phyloP scores from a whole-genome alignment of 37 sponge, comb jelly and placozoan species.

The Tethya wilhelma region DNA sequence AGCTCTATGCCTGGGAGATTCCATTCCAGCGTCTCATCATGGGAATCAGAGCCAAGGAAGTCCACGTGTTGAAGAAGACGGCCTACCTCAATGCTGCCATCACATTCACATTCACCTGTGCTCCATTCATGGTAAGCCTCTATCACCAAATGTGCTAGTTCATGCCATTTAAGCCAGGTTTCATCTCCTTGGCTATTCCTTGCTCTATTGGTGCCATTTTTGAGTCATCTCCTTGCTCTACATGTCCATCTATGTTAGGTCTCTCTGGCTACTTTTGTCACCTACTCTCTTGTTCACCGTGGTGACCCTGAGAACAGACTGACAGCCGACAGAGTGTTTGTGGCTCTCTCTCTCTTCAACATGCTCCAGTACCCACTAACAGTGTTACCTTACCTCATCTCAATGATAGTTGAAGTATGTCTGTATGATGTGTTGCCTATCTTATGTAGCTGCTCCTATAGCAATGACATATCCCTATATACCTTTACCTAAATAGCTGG shows the following conservation, averaged over 20 bases:
- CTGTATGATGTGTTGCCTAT: no score
- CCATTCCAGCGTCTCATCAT: slow-evolving; percentile 68
- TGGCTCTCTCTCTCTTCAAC: slow-evolving; percentile 96
- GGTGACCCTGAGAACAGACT: slow-evolving; percentile 46
- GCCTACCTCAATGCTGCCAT: slow-evolving; percentile 73
- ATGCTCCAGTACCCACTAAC: slow-evolving; percentile 92
- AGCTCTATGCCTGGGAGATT: slow-evolving; percentile 98
- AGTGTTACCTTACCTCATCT: slow-evolving; percentile 94
- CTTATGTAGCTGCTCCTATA: no score
- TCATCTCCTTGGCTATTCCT: background rate
- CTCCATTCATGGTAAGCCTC: slow-evolving; percentile 93
- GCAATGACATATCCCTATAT: background rate
- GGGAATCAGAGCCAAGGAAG: slow-evolving; percentile 68
- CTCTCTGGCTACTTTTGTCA: slow-evolving; percentile 91
- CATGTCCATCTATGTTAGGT: slow-evolving; percentile 64
- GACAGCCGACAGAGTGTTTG: slow-evolving; percentile 92
- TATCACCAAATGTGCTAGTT: background rate
- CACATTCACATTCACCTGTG: slow-evolving; percentile 87
- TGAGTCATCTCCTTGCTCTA: background rate
- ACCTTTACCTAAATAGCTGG: background rate
- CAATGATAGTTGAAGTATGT: slow-evolving; percentile 76
- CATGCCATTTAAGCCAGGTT: background rate
- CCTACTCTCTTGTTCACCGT: slow-evolving; percentile 67
- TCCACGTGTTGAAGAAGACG: slow-evolving; percentile 59
- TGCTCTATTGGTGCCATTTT: background rate